phyloP scores from a whole-genome alignment of 2,888 invertebrate genomes.

The Lobophora halterata region DNA sequence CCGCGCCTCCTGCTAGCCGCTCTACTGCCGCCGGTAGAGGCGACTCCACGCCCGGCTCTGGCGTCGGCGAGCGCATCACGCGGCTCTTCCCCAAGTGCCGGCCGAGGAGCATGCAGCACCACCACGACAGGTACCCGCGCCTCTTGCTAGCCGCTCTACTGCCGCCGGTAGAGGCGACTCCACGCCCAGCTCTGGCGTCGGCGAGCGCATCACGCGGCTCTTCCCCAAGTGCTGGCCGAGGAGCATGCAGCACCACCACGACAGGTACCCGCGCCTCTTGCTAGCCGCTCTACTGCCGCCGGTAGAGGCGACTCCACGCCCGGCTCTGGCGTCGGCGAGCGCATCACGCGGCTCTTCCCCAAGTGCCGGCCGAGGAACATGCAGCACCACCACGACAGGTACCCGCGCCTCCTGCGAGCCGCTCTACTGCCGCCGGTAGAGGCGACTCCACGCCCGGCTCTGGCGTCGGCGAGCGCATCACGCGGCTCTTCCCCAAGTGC shows the following conservation, averaged over 20 bases:
- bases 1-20: conserved; percentile 39
- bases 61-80: conserved; percentile 88
- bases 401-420: conserved; percentile 7
- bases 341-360: conserved; percentile 91
- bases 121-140: conserved; percentile 63
- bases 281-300: conserved; percentile 68
- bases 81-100: conserved; percentile 93
- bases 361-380: conserved; percentile 89
- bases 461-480: too few relatives aligned
- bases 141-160: conserved; percentile 55
- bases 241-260: conserved; percentile 77
- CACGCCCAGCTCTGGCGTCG: conserved; percentile 78
- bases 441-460: too few relatives aligned
- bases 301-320: conserved; percentile 76
- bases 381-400: conserved; percentile 76
- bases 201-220: conserved; percentile 90
- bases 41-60: conserved; percentile 77
- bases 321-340: conserved; percentile 83
- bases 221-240: conserved; percentile 93
- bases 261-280: conserved; percentile 47
- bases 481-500: too few relatives aligned
- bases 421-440: too few relatives aligned
- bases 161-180: conserved; percentile 74
- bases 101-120: conserved; percentile 82
- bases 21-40: conserved; percentile 72